These are phyloP conservation scores for Haplochromis vanheusdeni DNA, from an alignment of 2,113 vertebrate genomes.

Conservation along the genomic window DNA sequence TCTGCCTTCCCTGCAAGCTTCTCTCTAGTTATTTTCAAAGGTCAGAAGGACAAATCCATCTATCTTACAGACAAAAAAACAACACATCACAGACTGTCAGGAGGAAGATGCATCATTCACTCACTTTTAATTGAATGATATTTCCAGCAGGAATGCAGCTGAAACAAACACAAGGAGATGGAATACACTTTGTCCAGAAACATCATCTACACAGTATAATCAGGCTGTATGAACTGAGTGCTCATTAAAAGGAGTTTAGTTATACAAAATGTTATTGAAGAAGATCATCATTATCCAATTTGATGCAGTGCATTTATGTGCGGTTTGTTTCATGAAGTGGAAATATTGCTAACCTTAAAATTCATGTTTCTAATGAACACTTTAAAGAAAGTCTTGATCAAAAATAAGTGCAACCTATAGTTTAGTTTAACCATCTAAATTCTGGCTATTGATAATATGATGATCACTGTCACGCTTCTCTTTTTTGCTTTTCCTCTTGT, in stretches of 20 bases:
- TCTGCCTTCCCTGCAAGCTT: not conserved
- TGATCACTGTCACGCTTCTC: not conserved
- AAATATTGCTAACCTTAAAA: not conserved
- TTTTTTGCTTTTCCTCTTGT: not conserved
- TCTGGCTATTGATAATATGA: not conserved
- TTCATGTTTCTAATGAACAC: not conserved
- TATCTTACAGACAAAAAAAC: not conserved
- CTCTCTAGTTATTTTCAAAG: slow-evolving; percentile 7
- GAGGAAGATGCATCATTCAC: not conserved
- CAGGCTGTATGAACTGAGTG: not conserved
- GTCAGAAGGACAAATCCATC: slow-evolving; percentile 22
- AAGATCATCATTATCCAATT: not conserved
- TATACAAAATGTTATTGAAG: not conserved
- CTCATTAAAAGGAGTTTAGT: not conserved
- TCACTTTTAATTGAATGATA: not conserved
- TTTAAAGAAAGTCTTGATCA: not conserved
- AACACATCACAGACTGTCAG: slow-evolving; percentile 12
- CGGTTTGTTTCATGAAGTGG: not conserved
- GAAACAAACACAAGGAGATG: not conserved
- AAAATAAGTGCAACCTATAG: not conserved
- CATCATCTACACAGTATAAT: not conserved
- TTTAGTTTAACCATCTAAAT: not conserved
- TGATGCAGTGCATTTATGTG: not conserved
- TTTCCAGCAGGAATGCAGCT: not conserved
- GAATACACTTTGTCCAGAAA: not conserved